Conservation (phyloP, 1,140 invertebrate genomes). For the Bombyx mandarina region DNA sequence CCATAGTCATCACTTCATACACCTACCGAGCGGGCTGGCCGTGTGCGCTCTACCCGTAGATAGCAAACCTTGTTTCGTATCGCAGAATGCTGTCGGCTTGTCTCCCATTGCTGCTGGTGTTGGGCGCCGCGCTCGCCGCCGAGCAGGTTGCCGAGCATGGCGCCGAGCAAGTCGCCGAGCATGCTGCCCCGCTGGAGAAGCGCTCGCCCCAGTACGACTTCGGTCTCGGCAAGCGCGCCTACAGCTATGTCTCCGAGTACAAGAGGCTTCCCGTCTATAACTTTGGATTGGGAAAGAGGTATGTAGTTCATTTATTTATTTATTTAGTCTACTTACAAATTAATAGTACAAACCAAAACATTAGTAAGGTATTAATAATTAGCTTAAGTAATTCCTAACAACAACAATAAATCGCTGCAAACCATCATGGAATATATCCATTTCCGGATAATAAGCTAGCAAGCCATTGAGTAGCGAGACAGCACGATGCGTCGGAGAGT, state of each 20-base stretch:
- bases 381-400: too few relatives aligned
- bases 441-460: too few relatives aligned
- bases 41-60: too few relatives aligned
- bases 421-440: too few relatives aligned
- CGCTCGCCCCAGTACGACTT: constrained; percentile 63
- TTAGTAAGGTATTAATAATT: too few relatives aligned
- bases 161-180: constrained; percentile 12
- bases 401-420: too few relatives aligned
- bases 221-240: constrained; percentile 72
- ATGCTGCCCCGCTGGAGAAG: constrained; percentile 39
- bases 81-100: constrained; percentile 50
- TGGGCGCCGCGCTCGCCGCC: constrained; percentile 36
- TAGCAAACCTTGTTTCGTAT: background rate
- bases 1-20: too few relatives aligned
- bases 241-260: constrained; percentile 76
- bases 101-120: constrained; percentile 20
- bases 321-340: background rate
- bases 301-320: constrained; percentile 7
- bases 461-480: too few relatives aligned
- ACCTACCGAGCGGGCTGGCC: too few relatives aligned
- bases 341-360: too few relatives aligned
- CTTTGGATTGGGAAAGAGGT: constrained; percentile 77
- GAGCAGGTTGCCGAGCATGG: constrained; percentile 24
- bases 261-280: constrained; percentile 77
- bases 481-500: too few relatives aligned